These are phyloP conservation scores for Spongilla lacustris DNA, from an alignment of 37 sponge, comb jelly and placozoan genomes.

Conservation along the genomic window DNA sequence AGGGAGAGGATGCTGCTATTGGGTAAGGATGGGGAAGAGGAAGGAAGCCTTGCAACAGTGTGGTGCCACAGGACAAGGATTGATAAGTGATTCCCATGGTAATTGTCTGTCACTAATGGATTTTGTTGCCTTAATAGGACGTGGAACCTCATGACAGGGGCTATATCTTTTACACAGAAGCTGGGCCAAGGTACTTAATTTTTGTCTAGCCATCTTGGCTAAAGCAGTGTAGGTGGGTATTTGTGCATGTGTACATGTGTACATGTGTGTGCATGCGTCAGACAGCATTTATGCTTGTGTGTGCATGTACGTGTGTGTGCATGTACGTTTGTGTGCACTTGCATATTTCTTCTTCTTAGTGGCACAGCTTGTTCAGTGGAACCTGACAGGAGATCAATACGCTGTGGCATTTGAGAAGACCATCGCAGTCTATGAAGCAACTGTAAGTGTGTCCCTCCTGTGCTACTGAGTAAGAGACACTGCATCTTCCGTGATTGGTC, in stretches of 20 bases:
- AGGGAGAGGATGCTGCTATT: not conserved
- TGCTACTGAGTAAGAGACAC: not conserved
- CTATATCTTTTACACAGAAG: constrained; percentile 22
- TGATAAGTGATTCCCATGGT: too few relatives aligned
- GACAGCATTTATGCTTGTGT: too few relatives aligned
- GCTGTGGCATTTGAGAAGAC: constrained; percentile 29
- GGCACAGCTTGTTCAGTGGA: constrained; percentile 69
- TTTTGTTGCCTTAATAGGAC: constrained; percentile 24
- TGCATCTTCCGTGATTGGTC: not conserved
- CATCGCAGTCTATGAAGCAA: constrained; percentile 37
- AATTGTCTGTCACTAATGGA: not conserved
- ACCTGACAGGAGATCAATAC: constrained; percentile 48
- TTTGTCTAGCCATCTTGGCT: not conserved
- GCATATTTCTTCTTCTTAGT: constrained; percentile 9
- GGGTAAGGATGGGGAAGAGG: not conserved
- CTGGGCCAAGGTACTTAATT: constrained; percentile 16
- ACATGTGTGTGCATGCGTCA: too few relatives aligned
- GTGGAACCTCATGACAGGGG: constrained; percentile 50
- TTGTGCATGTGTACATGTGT: not conserved
- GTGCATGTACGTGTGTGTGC: too few relatives aligned
- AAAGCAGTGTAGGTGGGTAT: not conserved
- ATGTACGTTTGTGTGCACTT: not conserved
- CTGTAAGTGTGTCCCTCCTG: constrained; percentile 20
- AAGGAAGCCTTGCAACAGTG: not conserved
- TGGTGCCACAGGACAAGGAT: too few relatives aligned